Conservation (phyloP, 2,113 vertebrate genomes). For the Macroglossus sobrinus region DNA sequence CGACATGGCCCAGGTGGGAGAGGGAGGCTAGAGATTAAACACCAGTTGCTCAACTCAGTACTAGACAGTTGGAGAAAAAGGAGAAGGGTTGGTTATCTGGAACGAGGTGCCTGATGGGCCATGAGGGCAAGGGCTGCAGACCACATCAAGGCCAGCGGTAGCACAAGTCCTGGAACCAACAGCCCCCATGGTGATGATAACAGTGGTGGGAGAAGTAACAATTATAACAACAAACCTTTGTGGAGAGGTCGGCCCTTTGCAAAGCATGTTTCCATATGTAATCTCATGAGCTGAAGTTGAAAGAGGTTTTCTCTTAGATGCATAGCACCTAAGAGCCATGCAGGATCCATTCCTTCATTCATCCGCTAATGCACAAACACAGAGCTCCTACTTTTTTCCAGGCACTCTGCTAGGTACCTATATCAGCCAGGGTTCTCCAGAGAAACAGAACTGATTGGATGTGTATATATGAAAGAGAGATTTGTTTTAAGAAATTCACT, state of each 20-base stretch:
- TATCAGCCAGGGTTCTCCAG: neutral
- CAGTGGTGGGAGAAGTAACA: neutral
- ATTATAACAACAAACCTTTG: neutral
- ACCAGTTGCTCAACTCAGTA: neutral
- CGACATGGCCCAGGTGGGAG: neutral
- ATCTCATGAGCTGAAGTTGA: neutral
- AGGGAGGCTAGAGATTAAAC: neutral
- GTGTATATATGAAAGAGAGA: neutral
- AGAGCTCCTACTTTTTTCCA: neutral
- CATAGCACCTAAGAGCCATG: neutral
- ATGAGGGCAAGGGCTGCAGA: neutral
- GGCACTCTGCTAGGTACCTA: neutral
- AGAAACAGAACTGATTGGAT: neutral
- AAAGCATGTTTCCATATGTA: neutral
- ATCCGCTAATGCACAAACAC: neutral
- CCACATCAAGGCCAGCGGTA: neutral
- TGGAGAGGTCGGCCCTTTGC: neutral
- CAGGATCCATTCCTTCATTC: neutral
- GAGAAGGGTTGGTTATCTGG: neutral
- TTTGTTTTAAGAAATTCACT: neutral
- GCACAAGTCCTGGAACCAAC: neutral
- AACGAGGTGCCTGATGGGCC: neutral
- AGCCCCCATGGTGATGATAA: neutral
- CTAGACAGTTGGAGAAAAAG: neutral
- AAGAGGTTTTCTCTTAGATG: neutral